phyloP scores from a whole-genome alignment of 1,140 invertebrate species.

The Mylabris phalerata region DNA sequence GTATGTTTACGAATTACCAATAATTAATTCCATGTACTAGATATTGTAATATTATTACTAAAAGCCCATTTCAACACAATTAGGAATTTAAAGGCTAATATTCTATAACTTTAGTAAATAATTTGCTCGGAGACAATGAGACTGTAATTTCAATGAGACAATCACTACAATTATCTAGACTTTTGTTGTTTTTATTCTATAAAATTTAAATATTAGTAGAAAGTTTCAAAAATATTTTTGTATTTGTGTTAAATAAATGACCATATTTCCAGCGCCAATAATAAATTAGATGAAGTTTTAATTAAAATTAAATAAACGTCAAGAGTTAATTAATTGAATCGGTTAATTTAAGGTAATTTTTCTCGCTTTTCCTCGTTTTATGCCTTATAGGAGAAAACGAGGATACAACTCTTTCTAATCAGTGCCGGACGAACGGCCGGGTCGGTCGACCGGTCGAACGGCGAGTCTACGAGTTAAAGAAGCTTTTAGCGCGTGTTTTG shows the following conservation, averaged over 20 bases:
- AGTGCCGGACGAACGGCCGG: constrained; percentile 17
- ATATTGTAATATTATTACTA: no score
- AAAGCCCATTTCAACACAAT: no score
- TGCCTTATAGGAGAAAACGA: neutral
- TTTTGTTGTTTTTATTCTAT: no score
- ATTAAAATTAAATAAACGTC: constrained; percentile 22
- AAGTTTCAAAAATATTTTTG: constrained; percentile 4
- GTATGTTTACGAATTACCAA: no score
- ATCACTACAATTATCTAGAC: no score
- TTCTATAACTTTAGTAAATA: no score
- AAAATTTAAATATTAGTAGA: neutral
- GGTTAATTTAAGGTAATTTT: constrained; percentile 18
- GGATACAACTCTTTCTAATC: constrained; percentile 17
- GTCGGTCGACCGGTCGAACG: no score
- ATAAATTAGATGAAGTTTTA: constrained; percentile 23
- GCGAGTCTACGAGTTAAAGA: constrained; percentile 12
- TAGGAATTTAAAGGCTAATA: no score
- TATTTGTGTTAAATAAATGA: constrained; percentile 10
- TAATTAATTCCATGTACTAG: no score
- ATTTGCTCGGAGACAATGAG: no score
- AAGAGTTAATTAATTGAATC: constrained; percentile 20
- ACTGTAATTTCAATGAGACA: no score
- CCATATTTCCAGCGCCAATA: constrained; percentile 12
- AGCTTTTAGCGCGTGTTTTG: constrained; percentile 33
- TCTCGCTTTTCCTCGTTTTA: constrained; percentile 11